Conservation (phyloP, 2,797 vertebrate genomes). For the Carduelis carduelis region DNA sequence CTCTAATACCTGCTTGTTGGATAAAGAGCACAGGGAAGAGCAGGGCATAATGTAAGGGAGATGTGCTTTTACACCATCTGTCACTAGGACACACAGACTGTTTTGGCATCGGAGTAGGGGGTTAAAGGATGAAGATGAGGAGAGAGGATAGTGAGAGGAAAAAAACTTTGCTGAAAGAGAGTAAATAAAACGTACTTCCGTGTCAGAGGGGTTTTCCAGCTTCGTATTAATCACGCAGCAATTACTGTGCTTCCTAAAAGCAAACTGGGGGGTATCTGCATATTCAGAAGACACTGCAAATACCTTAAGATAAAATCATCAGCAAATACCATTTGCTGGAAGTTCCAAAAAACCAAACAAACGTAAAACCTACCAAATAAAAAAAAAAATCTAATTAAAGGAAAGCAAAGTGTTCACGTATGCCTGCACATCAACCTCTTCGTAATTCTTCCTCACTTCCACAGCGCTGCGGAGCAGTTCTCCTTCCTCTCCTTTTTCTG, state of each 20-base stretch:
- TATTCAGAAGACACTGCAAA: background rate
- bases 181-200: background rate
- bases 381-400: background rate
- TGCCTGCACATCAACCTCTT: background rate
- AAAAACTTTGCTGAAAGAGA: background rate
- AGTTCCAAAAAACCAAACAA: background rate
- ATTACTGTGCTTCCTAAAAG: background rate
- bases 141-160: background rate
- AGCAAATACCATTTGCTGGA: background rate
- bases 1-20: background rate
- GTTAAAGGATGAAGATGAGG: background rate
- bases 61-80: background rate
- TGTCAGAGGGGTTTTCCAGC: background rate
- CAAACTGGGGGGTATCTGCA: background rate
- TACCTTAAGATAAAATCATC: background rate
- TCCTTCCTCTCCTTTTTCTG: background rate
- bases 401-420: background rate
- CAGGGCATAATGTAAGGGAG: rapidly evolving
- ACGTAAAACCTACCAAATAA: background rate
- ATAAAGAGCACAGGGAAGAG: background rate
- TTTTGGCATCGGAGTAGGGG: background rate
- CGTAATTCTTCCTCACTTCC: background rate
- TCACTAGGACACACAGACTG: background rate
- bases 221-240: background rate
- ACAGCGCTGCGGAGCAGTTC: rapidly evolving